These are phyloP conservation scores for Micrasema minimum DNA, from an alignment of 1,140 invertebrate species.

Conservation along the genomic window DNA sequence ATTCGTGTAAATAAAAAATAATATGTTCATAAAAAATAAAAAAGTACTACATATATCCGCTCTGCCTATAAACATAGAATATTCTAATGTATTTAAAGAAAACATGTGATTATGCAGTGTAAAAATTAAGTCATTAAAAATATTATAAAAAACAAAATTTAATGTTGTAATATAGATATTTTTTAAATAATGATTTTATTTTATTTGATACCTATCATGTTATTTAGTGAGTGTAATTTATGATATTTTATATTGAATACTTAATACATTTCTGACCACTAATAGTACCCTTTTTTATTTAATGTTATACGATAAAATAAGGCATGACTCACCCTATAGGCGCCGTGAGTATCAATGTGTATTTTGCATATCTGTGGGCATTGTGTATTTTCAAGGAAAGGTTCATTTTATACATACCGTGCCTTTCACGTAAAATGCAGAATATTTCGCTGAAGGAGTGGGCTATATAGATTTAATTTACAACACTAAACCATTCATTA, in stretches of 20 bases:
- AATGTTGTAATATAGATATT: slow-evolving; percentile 53
- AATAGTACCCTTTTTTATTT: neutral
- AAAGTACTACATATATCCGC: too few species aligned
- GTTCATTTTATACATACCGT: too few species aligned
- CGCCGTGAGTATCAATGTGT: too few species aligned
- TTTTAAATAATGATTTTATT: slow-evolving; percentile 49
- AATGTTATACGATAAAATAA: too few species aligned
- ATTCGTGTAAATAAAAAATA: neutral
- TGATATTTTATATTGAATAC: slow-evolving; percentile 54
- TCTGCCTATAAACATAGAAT: slow-evolving; percentile 31
- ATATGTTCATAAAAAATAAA: slow-evolving; percentile 2
- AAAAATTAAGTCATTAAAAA: slow-evolving; percentile 51
- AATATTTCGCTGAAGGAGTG: too few species aligned
- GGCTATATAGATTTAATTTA: too few species aligned
- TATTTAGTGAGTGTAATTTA: slow-evolving; percentile 55
- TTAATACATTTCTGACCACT: slow-evolving; percentile 49
- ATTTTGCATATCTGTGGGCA: too few species aligned
- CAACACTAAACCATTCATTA: too few species aligned
- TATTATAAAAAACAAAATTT: slow-evolving; percentile 53
- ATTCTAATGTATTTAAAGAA: slow-evolving; percentile 39
- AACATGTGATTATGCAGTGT: slow-evolving; percentile 48
- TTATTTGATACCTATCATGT: slow-evolving; percentile 51
- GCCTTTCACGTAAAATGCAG: too few species aligned
- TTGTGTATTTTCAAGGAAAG: too few species aligned
- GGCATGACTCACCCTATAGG: too few species aligned